Conservation (phyloP, 2,888 invertebrate genomes). For the Cantharis rufa region DNA sequence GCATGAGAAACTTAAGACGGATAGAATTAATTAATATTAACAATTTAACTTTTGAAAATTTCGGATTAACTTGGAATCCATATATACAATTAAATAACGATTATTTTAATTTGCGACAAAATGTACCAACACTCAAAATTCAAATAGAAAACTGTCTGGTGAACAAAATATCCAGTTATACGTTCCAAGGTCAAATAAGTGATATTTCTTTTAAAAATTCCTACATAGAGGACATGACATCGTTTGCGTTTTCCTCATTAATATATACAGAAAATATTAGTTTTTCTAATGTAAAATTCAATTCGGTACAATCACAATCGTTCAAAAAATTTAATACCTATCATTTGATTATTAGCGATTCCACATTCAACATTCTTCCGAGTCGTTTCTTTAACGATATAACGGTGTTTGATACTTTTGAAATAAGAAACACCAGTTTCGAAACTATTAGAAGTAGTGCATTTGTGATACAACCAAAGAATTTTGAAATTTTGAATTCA, state of each 20-base stretch:
- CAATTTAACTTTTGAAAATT: constrained; percentile 65
- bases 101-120: constrained; percentile 44
- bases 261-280: constrained; percentile 61
- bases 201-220: constrained; percentile 68
- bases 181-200: constrained; percentile 74
- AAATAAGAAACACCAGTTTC: constrained; percentile 68
- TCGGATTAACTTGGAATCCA: constrained; percentile 63
- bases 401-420: constrained; percentile 68
- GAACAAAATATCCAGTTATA: constrained; percentile 57
- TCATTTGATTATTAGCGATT: constrained; percentile 67
- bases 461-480: constrained; percentile 68
- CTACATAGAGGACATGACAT: constrained; percentile 64
- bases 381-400: constrained; percentile 76
- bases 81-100: constrained; percentile 43
- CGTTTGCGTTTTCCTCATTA: constrained; percentile 78
- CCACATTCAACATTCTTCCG: constrained; percentile 64
- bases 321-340: constrained; percentile 79
- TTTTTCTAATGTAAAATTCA: constrained; percentile 64
- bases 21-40: constrained; percentile 67
- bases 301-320: constrained; percentile 69
- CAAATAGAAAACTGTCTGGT: constrained; percentile 55
- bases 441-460: constrained; percentile 69
- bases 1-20: constrained; percentile 65
- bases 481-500: constrained; percentile 66
- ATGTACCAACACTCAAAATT: constrained; percentile 51